Evolutionary conservation across 2,888 invertebrate genomes (phyloP).

Genomic region (Papilio demoleus): DNA sequence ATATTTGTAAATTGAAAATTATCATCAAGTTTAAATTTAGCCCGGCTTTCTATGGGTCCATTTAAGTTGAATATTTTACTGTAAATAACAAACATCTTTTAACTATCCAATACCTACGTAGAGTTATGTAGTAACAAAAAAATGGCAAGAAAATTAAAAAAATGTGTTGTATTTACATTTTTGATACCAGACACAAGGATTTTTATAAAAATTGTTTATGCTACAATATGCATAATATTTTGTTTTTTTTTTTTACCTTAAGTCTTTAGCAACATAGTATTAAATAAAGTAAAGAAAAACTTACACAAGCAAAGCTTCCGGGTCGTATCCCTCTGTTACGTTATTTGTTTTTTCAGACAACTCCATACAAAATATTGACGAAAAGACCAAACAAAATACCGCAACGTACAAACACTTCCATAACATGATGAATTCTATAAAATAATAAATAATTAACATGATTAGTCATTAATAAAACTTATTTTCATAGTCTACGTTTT

Average conservation of each 20-base stretch:
- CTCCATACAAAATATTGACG: conserved; percentile 6
- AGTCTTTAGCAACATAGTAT: too few relatives aligned
- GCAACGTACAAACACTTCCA: background rate
- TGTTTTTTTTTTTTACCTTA: background rate
- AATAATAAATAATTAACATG: background rate
- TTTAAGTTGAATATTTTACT: conserved; percentile 53
- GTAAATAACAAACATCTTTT: conserved; percentile 42
- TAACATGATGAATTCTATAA: background rate
- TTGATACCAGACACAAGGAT: too few relatives aligned
- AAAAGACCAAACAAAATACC: background rate
- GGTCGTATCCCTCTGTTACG: conserved; percentile 47
- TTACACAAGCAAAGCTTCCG: conserved; percentile 53
- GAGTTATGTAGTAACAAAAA: too few relatives aligned
- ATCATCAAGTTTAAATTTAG: conserved; percentile 43
- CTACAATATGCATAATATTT: too few relatives aligned
- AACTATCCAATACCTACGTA: too few relatives aligned
- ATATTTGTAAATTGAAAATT: conserved; percentile 16
- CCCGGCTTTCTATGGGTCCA: conserved; percentile 35
- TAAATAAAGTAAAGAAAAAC: too few relatives aligned
- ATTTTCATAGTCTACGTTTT: background rate
- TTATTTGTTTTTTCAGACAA: conserved; percentile 31
- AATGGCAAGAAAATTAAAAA: too few relatives aligned
- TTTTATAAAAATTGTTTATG: too few relatives aligned
- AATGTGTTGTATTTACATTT: too few relatives aligned
- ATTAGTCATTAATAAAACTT: background rate